Evolutionary conservation across 2,888 invertebrate genomes (phyloP).

Genomic region (Galerucella nymphaeae): DNA sequence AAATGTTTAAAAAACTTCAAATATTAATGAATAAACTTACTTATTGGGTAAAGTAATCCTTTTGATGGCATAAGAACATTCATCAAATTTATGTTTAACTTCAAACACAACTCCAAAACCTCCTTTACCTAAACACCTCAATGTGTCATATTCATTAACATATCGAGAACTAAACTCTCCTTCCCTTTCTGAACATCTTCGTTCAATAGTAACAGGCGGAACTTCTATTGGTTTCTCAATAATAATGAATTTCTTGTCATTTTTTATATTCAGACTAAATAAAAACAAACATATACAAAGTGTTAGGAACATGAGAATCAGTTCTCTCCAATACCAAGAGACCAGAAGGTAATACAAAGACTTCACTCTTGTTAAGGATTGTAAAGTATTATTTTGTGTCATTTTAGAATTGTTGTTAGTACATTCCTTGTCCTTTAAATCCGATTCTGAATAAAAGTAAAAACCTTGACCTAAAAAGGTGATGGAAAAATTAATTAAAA

Average conservation of each 20-base stretch:
- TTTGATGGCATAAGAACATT: conserved; percentile 95
- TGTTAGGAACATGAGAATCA: conserved; percentile 45
- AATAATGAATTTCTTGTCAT: conserved; percentile 48
- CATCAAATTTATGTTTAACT: conserved; percentile 92
- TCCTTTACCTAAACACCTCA: conserved; percentile 86
- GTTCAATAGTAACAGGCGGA: conserved; percentile 16
- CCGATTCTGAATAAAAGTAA: conserved; percentile 75
- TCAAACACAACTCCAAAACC: conserved; percentile 98
- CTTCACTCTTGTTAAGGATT: conserved; percentile 5
- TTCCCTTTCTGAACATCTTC: conserved; percentile 55
- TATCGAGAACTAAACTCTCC: conserved; percentile 74
- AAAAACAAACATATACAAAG: conserved; percentile 43
- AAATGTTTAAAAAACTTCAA: conserved; percentile 3
- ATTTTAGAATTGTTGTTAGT: conserved; percentile 47
- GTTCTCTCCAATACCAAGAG: conserved; percentile 46
- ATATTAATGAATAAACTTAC: conserved; percentile 61
- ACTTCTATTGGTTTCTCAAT: conserved; percentile 51
- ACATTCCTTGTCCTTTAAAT: conserved; percentile 53
- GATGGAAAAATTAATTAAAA: neutral
- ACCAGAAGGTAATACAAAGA: conserved; percentile 35
- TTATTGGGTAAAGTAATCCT: conserved; percentile 86
- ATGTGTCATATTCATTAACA: conserved; percentile 84
- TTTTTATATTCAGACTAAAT: conserved; percentile 41
- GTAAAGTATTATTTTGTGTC: conserved; percentile 8
- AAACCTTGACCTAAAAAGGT: conserved; percentile 75